These are phyloP conservation scores for Calliopum simillimum DNA, from an alignment of 2,888 invertebrate genomes.

Conservation along the genomic window DNA sequence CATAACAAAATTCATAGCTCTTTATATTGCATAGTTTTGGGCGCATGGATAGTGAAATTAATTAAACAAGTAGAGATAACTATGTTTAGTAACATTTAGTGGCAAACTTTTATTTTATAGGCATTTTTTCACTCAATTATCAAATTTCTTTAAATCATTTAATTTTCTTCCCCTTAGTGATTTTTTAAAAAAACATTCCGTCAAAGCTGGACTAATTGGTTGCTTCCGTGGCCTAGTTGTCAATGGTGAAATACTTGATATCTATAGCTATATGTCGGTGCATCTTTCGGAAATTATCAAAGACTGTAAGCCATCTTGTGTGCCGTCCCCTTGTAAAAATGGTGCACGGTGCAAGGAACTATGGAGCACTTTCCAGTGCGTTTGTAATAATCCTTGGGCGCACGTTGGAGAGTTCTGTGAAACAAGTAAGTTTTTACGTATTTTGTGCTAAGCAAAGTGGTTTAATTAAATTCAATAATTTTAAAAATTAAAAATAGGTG, in stretches of 20 bases:
- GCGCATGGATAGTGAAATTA: too few relatives aligned
- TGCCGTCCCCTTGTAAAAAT: conserved; percentile 93
- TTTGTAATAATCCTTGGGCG: conserved; percentile 93
- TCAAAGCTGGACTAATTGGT: conserved; percentile 90
- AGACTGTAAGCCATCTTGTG: conserved; percentile 94
- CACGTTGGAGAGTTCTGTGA: conserved; percentile 92
- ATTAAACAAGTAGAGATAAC: too few relatives aligned
- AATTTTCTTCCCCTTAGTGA: conserved; percentile 70
- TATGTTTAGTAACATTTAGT: too few relatives aligned
- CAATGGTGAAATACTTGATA: conserved; percentile 90
- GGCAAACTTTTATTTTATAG: too few relatives aligned
- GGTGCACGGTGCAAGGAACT: conserved; percentile 90
- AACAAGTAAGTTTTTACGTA: conserved; percentile 76
- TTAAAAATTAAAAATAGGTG: too few relatives aligned
- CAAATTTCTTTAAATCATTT: too few relatives aligned
- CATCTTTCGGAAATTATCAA: conserved; percentile 91
- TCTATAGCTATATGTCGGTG: conserved; percentile 92
- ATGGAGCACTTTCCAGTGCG: conserved; percentile 93
- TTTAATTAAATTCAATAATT: conserved; percentile 31
- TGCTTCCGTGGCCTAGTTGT: conserved; percentile 94
- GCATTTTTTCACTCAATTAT: too few relatives aligned
- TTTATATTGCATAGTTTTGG: too few relatives aligned
- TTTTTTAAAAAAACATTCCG: conserved; percentile 83
- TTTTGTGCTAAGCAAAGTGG: background rate
- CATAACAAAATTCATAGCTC: too few relatives aligned